Base-by-base conservation (phyloP, 2,797 vertebrate species). In the Clarias pachynema region DNA sequence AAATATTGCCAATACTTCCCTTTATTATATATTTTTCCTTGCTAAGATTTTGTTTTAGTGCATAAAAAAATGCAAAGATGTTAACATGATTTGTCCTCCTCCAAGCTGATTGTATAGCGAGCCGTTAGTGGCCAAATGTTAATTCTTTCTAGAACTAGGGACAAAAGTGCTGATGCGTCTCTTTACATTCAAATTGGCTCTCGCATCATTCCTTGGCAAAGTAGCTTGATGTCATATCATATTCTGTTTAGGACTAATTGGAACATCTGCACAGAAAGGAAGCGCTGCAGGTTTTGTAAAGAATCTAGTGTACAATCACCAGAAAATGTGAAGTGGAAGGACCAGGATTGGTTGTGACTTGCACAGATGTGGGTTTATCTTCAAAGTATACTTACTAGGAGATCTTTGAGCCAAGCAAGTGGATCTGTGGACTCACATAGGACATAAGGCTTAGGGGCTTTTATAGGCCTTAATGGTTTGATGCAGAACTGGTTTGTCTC, bases 241-340 rank as follows among this genome's bases (percentile, higher is more conserved):
- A 63, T 70, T 81, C 49, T 73, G 83, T 82, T 84, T 87, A 20
- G 49, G 73, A 57, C 91, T 95, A 94, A 94, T 90, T 44, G 14
- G 84, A 94, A 95, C 94, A 95, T 94, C 95, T 95, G 94, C 83
- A 93, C 91, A 49, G 90, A 90, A 78, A 88, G 91, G 91, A 86
- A 85, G 59, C 60, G 34, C 88, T 78, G 87, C 83, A 84, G 83
- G 84, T 89, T 88, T 56, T 44, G 22, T 44, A n/a, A 72, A n/a
- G 12, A 5, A 69, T 18, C 37, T 72, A 49, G 37, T 40, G n/a
- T 72, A n/a, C 1, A 2, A 44, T 72, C 15, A 73, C 34, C 40
- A 49, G 14, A 37, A 37, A 37, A 37, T 37, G 34, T 73, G 24
- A 49, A 73, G 70, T 73, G 40, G 37, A 72, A 69, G 20, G 34